Base-by-base conservation (phyloP, 2,797 vertebrate species). In the Chaunax sp. region DNA sequence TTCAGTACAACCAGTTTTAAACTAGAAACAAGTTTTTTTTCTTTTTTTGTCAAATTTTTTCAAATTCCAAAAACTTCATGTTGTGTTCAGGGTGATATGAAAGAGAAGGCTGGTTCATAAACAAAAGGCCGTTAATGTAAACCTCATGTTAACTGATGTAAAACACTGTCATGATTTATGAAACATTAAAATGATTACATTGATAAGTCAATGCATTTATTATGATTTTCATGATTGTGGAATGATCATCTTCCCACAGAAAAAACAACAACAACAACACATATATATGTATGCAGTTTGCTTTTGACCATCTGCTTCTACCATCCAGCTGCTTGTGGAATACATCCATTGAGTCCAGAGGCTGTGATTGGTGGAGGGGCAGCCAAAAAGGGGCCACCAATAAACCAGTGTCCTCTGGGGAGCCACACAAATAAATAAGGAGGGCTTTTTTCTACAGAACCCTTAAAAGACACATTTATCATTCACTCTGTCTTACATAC, bases 341-440 rank as follows among this genome's bases (percentile, higher is more conserved):
- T 65, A 67, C 70, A 78, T 77, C 60, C 74, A 65, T 69, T 25
- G 52, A 72, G 68, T 72, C 64, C 57, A 35, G 55, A 80, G 51
- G 53, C 72, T 81, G 79, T 65, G 71, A 86, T 81, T 86, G 77
- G 78, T 76, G 78, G 67, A 78, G 41, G 74, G 6, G 64, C 43
- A 71, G 70, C 58, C 7, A 62, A 52, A 23, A 56, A 69, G 65
- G 60, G 67, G 57, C 77, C 78, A 73, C 65, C 20, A 16, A 75
- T 83, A 82, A 85, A 86, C 64, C 74, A 79, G 65, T 15, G 23
- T 64, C 73, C 60, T 77, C 84, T 45, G 33, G 77, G 72, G 73
- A 77, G 60, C 64, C 61, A 80, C 64, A 47, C 37, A 78, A 86
- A 90, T 89, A 90, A 89, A 90, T 89, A 82, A 82, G 72, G 64